phyloP scores from a whole-genome alignment of 2,797 vertebrate species.

The Anomalospiza imberbis region DNA sequence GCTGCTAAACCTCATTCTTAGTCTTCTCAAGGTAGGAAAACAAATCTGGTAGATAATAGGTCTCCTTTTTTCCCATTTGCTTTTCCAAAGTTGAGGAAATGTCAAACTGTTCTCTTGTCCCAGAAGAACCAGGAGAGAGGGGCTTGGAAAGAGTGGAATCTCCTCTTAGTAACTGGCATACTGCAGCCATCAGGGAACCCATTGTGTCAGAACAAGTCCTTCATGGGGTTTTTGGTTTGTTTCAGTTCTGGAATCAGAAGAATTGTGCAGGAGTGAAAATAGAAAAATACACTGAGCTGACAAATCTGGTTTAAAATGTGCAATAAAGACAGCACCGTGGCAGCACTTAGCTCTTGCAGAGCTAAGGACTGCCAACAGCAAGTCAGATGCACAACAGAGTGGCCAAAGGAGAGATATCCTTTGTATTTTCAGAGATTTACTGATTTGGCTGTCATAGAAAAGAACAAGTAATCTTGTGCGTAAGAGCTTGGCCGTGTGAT shows the following conservation, averaged over 20 bases:
- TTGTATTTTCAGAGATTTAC: conserved; percentile 4
- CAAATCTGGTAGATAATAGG: not conserved
- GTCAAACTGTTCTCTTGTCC: not conserved
- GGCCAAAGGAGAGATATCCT: not conserved
- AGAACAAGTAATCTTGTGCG: not conserved
- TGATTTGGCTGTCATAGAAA: not conserved
- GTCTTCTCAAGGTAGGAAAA: not conserved
- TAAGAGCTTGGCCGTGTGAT: not conserved
- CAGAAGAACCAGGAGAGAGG: not conserved
- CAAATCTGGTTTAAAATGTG: not conserved
- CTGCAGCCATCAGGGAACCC: not conserved
- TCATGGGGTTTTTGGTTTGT: not conserved
- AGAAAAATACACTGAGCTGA: not conserved
- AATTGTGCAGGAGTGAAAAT: not conserved
- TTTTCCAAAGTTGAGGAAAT: not conserved
- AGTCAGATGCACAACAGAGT: not conserved
- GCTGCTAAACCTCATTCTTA: not conserved
- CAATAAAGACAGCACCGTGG: not conserved
- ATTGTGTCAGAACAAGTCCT: not conserved
- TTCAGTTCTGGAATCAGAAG: not conserved
- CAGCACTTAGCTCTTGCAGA: not conserved
- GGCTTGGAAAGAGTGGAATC: not conserved
- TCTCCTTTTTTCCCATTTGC: not conserved
- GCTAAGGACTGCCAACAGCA: not conserved
- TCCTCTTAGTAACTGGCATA: not conserved